Evolutionary conservation across 1,140 invertebrate genomes (phyloP), one percentile per base, ranked within the genome.

Genomic region (Patella vulgata): DNA sequence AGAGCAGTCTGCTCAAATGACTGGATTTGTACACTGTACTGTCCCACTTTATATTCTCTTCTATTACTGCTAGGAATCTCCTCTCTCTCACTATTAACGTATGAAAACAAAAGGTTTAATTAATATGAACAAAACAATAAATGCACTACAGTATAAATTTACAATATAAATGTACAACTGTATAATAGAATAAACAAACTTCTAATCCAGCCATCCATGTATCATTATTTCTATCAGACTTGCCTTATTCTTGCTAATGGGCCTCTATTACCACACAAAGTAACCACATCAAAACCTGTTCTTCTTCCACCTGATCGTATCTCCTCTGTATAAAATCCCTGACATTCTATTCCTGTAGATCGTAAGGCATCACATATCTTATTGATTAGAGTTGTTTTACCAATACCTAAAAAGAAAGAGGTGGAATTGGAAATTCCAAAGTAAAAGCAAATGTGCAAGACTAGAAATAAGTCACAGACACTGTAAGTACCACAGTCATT

Each of bases 311-410:
- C 63, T 53, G 82, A 76, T 48, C 88, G 76, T 2, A 88, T 73
- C 82, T 90, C 89, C 79, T 89, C 87, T 0, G 89, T 90, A 59
- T 87, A 88, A 82, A 90, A 90, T 21, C 89, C 89, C 70, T 85
- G 75, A n/a, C 84, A 57, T 23, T 68, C 66, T 39, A 84, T 57
- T 43, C 79, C 75, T 43, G 66, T 64, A 48, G 80, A 73, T 46
- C 85, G 73, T 6, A 87, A 53, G 8, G 70, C 42, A 14, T 82
- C 67, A 61, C 74, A 75, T 21, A 87, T 59, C 68, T 88, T 87
- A 70, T 86, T 85, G 36, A 88, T 84, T 12, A 89, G 54, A 17
- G 89, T 89, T 28, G 89, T 90, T 76, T 90, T 90, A 36, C 89
- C 89, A 50, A 89, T 84, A 39, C 89, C 88, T 88, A 47, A 30